Percentiles rank a stretch among this genome's conserved stretches.
phyloP scores from a whole-genome alignment of 2,888 invertebrate genomes.

The Spodoptera picta region DNA sequence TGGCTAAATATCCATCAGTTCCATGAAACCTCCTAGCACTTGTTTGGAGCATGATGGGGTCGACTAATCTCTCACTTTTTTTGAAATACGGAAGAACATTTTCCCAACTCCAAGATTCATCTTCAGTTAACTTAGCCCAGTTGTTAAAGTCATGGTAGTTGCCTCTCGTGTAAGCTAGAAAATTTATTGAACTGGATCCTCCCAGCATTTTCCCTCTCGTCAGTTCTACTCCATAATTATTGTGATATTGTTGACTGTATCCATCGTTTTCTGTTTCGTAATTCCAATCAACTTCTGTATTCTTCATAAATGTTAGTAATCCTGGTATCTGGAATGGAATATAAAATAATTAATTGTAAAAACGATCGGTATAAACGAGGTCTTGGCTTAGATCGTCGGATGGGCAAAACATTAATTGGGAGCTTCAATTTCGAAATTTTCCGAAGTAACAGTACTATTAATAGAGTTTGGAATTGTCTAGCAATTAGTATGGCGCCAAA shows the following conservation, averaged over 20 bases:
- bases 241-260: slow-evolving; percentile 57
- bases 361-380: too few relatives aligned
- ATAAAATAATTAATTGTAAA: too few relatives aligned
- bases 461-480: too few relatives aligned
- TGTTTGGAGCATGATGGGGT: slow-evolving; percentile 46
- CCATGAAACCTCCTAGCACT: slow-evolving; percentile 65
- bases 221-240: slow-evolving; percentile 33
- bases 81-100: slow-evolving; percentile 81
- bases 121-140: slow-evolving; percentile 82
- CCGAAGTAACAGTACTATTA: too few relatives aligned
- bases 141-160: slow-evolving; percentile 71
- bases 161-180: slow-evolving; percentile 86
- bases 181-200: slow-evolving; percentile 86
- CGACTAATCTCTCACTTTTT: slow-evolving; percentile 78
- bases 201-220: slow-evolving; percentile 89
- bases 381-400: too few relatives aligned
- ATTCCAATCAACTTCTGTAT: slow-evolving; percentile 58
- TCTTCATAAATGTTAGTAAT: slow-evolving; percentile 27
- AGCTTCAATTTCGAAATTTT: too few relatives aligned
- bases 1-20: slow-evolving; percentile 73
- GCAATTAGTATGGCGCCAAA: too few relatives aligned
- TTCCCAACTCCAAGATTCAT: slow-evolving; percentile 86
- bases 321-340: slow-evolving; percentile 40
- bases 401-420: too few relatives aligned
- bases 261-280: slow-evolving; percentile 66